Conservation (phyloP, 2,113 vertebrate species). For the Platanista minor region DNA sequence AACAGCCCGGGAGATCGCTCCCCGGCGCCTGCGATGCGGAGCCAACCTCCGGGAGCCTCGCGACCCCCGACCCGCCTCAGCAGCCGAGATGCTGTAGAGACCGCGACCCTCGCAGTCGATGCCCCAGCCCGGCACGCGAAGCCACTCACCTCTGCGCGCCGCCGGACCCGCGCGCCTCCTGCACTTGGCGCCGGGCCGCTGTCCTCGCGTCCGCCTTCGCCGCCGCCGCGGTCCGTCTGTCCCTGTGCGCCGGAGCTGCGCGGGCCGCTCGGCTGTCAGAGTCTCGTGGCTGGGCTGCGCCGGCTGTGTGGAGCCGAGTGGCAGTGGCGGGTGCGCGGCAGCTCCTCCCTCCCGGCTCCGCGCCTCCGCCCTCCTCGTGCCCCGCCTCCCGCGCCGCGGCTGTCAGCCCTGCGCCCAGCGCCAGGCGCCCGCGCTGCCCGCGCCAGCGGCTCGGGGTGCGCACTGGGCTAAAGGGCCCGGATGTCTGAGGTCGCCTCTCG, state of each 20-base stretch:
- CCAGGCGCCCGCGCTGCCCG: slow-evolving; percentile 19
- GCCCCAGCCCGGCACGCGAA: not conserved
- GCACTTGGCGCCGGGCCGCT: slow-evolving; percentile 29
- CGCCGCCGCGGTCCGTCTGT: not conserved
- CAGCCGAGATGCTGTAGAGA: not conserved
- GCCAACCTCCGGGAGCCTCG: not conserved
- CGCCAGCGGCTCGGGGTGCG: slow-evolving; percentile 49
- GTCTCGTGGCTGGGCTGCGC: slow-evolving; percentile 63
- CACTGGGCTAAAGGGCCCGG: slow-evolving; percentile 75
- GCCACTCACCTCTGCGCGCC: slow-evolving; percentile 59
- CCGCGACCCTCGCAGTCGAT: not conserved
- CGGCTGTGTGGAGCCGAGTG: slow-evolving; percentile 47
- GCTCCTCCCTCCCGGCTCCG: slow-evolving; percentile 61
- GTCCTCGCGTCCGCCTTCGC: slow-evolving; percentile 1
- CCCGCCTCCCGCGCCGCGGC: slow-evolving; percentile 58
- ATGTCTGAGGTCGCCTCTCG: slow-evolving; percentile 67
- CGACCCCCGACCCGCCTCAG: slow-evolving; percentile 34
- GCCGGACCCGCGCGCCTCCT: slow-evolving; percentile 20
- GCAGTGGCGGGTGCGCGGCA: slow-evolving; percentile 35
- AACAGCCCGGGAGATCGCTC: not conserved
- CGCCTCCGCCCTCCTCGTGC: slow-evolving; percentile 49
- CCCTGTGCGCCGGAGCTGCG: not conserved
- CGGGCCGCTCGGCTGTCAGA: slow-evolving; percentile 59
- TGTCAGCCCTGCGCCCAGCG: slow-evolving; percentile 53
- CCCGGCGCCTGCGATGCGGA: not conserved